Conservation (phyloP, 2,888 invertebrate genomes). For the Exocentrus adspersus region DNA sequence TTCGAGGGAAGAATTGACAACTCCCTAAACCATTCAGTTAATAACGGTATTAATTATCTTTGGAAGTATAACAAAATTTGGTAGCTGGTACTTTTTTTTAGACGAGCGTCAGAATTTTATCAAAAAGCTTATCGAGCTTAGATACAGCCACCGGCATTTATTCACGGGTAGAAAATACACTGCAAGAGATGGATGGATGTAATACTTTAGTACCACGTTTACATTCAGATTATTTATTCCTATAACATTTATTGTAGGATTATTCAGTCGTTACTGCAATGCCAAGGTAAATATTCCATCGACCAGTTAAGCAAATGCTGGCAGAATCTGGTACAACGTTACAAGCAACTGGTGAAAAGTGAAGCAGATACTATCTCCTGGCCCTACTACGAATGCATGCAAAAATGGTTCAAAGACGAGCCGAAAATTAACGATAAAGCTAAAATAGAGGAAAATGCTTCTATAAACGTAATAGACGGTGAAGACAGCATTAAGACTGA, state of each 20-base stretch:
- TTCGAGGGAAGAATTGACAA: constrained; percentile 35
- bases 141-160: constrained; percentile 44
- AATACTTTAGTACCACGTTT: no score
- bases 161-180: constrained; percentile 52
- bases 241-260: no score
- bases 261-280: constrained; percentile 47
- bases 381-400: constrained; percentile 49
- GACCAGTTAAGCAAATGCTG: constrained; percentile 51
- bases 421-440: constrained; percentile 29
- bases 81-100: constrained; percentile 31
- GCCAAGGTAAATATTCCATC: constrained; percentile 47
- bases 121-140: constrained; percentile 47
- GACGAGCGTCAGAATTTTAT: constrained; percentile 48
- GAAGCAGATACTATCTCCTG: constrained; percentile 46
- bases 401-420: constrained; percentile 46
- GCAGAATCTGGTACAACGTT: constrained; percentile 51
- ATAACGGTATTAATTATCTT: constrained; percentile 29
- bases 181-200: constrained; percentile 52
- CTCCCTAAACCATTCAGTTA: constrained; percentile 37
- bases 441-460: constrained; percentile 32
- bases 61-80: no score
- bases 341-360: constrained; percentile 44
- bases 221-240: background rate
- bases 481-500: constrained; percentile 31
- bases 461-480: constrained; percentile 29